phyloP scores from a whole-genome alignment of 2,888 invertebrate species.

The Cryptophagus acutangulus region DNA sequence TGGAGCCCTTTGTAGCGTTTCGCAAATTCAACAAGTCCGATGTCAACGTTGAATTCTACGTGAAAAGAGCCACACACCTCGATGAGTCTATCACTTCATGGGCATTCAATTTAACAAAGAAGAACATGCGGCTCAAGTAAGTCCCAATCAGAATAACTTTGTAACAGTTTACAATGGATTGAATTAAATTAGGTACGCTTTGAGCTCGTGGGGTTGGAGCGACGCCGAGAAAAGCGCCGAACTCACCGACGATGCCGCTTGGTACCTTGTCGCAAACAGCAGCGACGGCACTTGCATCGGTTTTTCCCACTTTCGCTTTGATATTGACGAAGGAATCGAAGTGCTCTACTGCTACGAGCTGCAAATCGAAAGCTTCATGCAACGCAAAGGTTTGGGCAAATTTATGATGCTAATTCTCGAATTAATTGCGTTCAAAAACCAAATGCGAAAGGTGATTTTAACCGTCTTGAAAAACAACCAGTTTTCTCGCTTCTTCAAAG shows the following conservation, averaged over 20 bases:
- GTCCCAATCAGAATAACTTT: conserved; percentile 31
- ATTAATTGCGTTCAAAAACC: conserved; percentile 65
- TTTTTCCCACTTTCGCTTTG: conserved; percentile 79
- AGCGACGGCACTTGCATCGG: conserved; percentile 56
- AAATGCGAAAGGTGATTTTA: conserved; percentile 75
- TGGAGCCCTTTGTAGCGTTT: conserved; percentile 57
- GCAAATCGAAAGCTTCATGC: conserved; percentile 66
- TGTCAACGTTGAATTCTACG: conserved; percentile 56
- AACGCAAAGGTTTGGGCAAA: conserved; percentile 77
- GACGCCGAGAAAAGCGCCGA: conserved; percentile 67
- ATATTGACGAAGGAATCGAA: conserved; percentile 70
- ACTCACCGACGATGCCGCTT: conserved; percentile 66
- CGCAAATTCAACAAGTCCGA: conserved; percentile 59
- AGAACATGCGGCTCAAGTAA: conserved; percentile 75
- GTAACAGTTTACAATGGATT: neutral
- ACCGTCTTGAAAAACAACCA: conserved; percentile 79
- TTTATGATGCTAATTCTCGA: conserved; percentile 76
- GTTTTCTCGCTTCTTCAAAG: conserved; percentile 69
- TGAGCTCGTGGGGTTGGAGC: conserved; percentile 80
- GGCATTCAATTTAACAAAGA: conserved; percentile 70
- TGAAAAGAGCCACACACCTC: conserved; percentile 56
- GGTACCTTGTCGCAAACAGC: conserved; percentile 64
- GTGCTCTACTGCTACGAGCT: conserved; percentile 86
- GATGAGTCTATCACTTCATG: conserved; percentile 57
- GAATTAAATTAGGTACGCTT: conserved; percentile 54